Conservation (phyloP, 2,888 invertebrate genomes). For the Metopia argyrocephala region DNA sequence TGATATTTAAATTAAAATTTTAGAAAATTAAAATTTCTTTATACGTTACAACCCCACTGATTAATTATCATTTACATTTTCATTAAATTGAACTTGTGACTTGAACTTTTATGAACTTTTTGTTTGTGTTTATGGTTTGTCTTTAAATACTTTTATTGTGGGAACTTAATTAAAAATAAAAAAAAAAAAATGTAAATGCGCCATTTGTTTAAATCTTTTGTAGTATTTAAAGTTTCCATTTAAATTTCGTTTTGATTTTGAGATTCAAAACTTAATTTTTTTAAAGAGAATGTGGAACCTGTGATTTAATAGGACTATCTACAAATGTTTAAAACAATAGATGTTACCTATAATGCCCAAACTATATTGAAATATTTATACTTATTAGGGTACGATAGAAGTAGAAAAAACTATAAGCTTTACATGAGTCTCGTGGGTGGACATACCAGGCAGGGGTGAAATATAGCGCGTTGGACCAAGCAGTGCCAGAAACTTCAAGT, state of each 20-base stretch:
- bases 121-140: not conserved
- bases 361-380: too few relatives aligned
- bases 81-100: slow-evolving; percentile 52
- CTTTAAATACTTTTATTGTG: not conserved
- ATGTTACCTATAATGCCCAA: too few relatives aligned
- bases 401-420: too few relatives aligned
- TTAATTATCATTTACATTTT: slow-evolving; percentile 32
- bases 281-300: not conserved
- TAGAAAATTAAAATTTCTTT: not conserved
- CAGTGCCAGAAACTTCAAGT: too few relatives aligned
- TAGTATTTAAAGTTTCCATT: slow-evolving; percentile 11
- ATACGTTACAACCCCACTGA: not conserved
- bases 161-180: slow-evolving; percentile 53
- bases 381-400: too few relatives aligned
- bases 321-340: too few relatives aligned
- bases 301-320: too few relatives aligned
- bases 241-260: not conserved
- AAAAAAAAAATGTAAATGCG: slow-evolving; percentile 46
- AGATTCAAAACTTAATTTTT: not conserved
- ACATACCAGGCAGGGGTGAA: too few relatives aligned
- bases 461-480: too few relatives aligned
- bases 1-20: slow-evolving; percentile 58
- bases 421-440: too few relatives aligned
- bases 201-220: slow-evolving; percentile 14
- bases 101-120: slow-evolving; percentile 60